Conservation (phyloP, 2,888 invertebrate genomes). For the Caenorhabditis sinica region DNA sequence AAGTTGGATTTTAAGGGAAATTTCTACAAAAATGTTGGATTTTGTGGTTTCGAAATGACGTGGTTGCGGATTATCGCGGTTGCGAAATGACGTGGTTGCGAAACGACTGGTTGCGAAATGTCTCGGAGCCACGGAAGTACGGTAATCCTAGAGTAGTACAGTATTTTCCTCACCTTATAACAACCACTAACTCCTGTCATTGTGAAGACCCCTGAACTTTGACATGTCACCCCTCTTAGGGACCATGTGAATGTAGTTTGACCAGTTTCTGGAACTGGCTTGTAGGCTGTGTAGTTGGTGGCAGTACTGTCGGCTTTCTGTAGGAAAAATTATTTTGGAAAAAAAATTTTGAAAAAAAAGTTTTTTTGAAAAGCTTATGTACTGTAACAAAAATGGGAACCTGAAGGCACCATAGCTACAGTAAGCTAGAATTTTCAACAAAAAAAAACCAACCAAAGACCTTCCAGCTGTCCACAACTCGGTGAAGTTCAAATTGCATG, state of each 20-base stretch:
- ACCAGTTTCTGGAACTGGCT: neutral
- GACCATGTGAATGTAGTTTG: neutral
- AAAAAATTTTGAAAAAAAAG: too few species aligned
- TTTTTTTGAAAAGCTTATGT: too few species aligned
- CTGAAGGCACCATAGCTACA: too few species aligned
- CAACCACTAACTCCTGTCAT: slow-evolving; percentile 7
- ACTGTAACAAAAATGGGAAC: too few species aligned
- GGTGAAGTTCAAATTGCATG: neutral
- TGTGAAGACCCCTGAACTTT: neutral
- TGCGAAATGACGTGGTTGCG: too few species aligned
- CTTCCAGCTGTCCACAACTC: neutral
- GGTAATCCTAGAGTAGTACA: too few species aligned
- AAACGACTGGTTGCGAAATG: too few species aligned
- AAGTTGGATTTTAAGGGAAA: too few species aligned
- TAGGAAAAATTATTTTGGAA: neutral
- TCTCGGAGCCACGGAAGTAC: neutral
- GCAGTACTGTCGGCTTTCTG: neutral
- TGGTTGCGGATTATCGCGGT: too few species aligned
- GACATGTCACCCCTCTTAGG: neutral
- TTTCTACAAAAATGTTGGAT: too few species aligned
- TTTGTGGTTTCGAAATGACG: too few species aligned
- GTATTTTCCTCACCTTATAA: neutral
- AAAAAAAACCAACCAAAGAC: neutral
- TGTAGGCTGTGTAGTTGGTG: neutral
- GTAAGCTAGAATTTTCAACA: neutral